These are phyloP conservation scores for Prunella strophiata DNA, from an alignment of 2,797 vertebrate species.

Conservation along the genomic window DNA sequence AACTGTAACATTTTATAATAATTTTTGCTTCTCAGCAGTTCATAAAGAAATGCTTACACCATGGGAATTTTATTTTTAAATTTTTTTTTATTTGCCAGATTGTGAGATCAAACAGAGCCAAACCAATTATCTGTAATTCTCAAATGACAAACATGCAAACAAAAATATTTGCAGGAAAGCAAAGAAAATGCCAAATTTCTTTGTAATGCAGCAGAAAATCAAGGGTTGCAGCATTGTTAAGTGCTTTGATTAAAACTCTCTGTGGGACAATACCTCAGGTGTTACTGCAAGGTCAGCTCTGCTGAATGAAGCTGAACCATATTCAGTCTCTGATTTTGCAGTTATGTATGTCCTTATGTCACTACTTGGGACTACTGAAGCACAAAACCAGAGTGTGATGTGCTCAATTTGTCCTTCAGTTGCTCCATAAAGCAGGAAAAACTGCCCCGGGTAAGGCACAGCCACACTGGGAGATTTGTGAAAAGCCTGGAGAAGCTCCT, in stretches of 20 bases:
- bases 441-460: background rate
- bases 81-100: background rate
- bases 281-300: constrained; percentile 14
- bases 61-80: background rate
- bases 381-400: background rate
- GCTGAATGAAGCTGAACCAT: background rate
- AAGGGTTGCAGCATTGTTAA: background rate
- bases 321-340: background rate
- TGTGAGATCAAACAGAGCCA: constrained; percentile 22
- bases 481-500: background rate
- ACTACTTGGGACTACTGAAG: background rate
- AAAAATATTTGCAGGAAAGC: constrained; percentile 22
- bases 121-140: constrained; percentile 33
- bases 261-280: background rate
- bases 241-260: background rate
- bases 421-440: background rate
- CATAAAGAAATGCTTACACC: background rate
- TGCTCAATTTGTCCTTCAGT: background rate
- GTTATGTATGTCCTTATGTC: background rate
- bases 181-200: background rate
- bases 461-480: background rate
- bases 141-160: constrained; percentile 6
- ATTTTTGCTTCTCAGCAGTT: constrained; percentile 28
- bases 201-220: background rate
- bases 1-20: constrained; percentile 23